phyloP scores from a whole-genome alignment of 2,797 vertebrate species.

The Hydrolagus colliei region DNA sequence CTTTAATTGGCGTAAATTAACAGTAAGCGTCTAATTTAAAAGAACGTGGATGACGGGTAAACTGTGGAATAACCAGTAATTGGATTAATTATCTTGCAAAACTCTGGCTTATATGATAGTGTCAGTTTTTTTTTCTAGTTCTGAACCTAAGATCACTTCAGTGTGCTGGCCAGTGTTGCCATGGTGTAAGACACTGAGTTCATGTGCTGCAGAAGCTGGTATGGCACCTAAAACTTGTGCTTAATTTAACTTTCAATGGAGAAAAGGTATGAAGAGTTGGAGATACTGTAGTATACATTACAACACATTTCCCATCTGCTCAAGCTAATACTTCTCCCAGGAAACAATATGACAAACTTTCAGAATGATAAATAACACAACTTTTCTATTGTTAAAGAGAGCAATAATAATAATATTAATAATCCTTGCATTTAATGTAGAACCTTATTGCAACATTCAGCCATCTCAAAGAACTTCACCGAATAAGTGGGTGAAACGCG shows the following conservation, averaged over 20 bases:
- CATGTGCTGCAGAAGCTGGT: background rate
- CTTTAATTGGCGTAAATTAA: background rate
- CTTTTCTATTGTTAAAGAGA: background rate
- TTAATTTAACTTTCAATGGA: background rate
- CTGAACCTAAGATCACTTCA: background rate
- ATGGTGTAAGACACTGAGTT: background rate
- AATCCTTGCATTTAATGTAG: no score
- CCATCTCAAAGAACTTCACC: no score
- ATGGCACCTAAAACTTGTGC: background rate
- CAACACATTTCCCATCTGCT: background rate
- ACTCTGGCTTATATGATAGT: background rate
- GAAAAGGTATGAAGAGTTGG: background rate
- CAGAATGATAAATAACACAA: no score
- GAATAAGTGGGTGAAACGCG: no score
- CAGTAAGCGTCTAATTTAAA: background rate
- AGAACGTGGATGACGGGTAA: background rate
- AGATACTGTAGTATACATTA: background rate
- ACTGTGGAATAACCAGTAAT: background rate
- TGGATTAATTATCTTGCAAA: background rate
- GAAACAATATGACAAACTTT: no score
- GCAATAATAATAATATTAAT: no score
- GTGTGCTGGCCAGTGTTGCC: background rate
- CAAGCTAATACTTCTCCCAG: background rate
- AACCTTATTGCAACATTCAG: no score
- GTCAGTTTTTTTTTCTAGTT: background rate